Base-by-base conservation (phyloP, 2,113 vertebrate species). In the Alethe castanea region DNA sequence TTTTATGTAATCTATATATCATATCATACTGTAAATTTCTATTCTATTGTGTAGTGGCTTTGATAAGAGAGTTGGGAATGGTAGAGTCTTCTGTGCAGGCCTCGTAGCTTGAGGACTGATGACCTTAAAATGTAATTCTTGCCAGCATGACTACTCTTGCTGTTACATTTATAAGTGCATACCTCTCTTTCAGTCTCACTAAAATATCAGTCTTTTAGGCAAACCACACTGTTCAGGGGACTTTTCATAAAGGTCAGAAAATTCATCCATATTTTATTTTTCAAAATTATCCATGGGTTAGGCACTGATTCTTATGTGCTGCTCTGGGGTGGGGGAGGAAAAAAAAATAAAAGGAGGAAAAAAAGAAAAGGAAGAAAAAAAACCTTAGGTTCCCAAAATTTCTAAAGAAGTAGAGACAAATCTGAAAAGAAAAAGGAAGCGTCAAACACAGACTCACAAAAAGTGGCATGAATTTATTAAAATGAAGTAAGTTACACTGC, bases 321-420 rank as follows among this genome's bases (percentile, higher is more conserved):
- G 35, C 29, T 84, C 31, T 3, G 5, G 31, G 14, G 0, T 40
- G 40, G 38, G 38, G 38, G 38, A 40, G 6, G 14, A 40, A 40
- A 3, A 10, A n/a, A 19, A 22, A 14, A 44, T 31, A 6, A 22
- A 60, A 35, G 0, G 0, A 29, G 12, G 9, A 2, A 10, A 28
- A 40, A 52, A 50, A 2, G 1, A 35, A 52, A 24, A 5, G 7
- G 22, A 19, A 36, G 33, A 7, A n/a, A 61, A 88, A 70, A 2
- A 3, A 22, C 47, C 5, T 70, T 36, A 50, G 11, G 62, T 4
- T 62, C 14, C 4, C 13, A 35, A 80, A 66, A 78, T 70, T 76
- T 86, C 67, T 66, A 22, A 52, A 92, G 40, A 77, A 25, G 6
- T 22, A 44, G 26, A 71, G 31, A 7, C 19, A 81, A 92, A 85